Base-by-base conservation (phyloP, 1,140 invertebrate genomes). In the Chelonus insularis region DNA sequence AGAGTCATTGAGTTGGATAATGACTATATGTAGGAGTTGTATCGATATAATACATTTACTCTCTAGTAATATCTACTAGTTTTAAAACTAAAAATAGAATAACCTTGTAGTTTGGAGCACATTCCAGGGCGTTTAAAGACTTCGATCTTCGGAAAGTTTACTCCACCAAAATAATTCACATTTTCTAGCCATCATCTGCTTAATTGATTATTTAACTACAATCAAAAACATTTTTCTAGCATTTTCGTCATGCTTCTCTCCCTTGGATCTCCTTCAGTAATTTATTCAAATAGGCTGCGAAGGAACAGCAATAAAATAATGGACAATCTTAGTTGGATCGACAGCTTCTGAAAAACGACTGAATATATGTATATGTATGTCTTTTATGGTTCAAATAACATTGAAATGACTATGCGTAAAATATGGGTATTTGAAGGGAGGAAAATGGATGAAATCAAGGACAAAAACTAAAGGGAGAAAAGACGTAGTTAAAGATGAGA, bases 301-400 rank as follows among this genome's bases (percentile, higher is more conserved):
- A 73, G 93, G 91, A 57, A 93, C 91, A 58, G 86, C 92, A 14
- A 91, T 93, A 11, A 76, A 91, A 59, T 91, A 92, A 69, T 91
- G 91, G 9, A 84, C 93, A 59, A 93, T 94, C 90, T 77, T 94
- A 39, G 90, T 93, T 1, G 91, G 91, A 12, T 86, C 90, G 12
- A 89, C 92, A 0, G 88, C 89, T 25, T 86, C 88, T 2, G 89
- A 88, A 91, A 91, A 72, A 89, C 88, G 1, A 87, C 86, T 80
- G 88, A 89, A 68, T 11, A 56, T 34, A 11, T 14, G 7, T 56
- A 11, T 18, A 23, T 54, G 29, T n/a, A n/a, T n/a, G n/a, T n/a
- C n/a, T 47, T 32, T 41, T 12, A 16, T 36, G n/a, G 11, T 16
- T 32, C 6, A 23, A 37, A 43, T n/a, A 57, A 7, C 25, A 29